These are phyloP conservation scores for Sphinx pinastri DNA, from an alignment of 2,888 invertebrate genomes.

Conservation along the genomic window DNA sequence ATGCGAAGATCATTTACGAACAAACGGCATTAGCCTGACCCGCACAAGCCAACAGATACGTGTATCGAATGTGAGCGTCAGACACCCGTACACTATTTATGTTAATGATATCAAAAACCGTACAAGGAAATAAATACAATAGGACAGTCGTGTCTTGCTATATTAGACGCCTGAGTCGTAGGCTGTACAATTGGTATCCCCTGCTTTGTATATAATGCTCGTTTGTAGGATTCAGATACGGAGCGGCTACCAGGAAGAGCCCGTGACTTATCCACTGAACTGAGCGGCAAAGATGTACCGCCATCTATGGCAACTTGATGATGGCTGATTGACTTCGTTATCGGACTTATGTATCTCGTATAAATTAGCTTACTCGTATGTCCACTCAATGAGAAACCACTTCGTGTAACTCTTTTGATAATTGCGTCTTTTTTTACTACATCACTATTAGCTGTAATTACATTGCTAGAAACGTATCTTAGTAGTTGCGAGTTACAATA, in stretches of 20 bases:
- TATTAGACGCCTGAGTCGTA: conserved; percentile 74
- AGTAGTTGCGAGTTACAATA: conserved; percentile 41
- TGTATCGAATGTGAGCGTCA: conserved; percentile 73
- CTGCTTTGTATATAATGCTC: conserved; percentile 80
- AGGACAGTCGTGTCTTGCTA: conserved; percentile 78
- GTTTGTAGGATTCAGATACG: conserved; percentile 76
- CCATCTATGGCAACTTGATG: conserved; percentile 66
- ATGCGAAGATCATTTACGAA: conserved; percentile 52
- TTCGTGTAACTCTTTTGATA: conserved; percentile 7
- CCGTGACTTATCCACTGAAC: conserved; percentile 71
- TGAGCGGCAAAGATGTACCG: conserved; percentile 66
- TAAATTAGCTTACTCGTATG: conserved; percentile 54
- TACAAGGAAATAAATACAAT: conserved; percentile 81
- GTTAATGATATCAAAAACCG: conserved; percentile 80
- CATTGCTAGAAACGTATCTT: conserved; percentile 41
- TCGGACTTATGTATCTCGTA: conserved; percentile 50
- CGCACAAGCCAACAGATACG: conserved; percentile 61
- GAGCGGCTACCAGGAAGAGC: conserved; percentile 71
- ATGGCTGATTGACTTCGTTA: conserved; percentile 70
- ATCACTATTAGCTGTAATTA: not conserved
- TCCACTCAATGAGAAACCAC: conserved; percentile 46
- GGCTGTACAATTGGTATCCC: conserved; percentile 72
- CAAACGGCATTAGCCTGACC: conserved; percentile 52
- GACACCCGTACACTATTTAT: conserved; percentile 71
- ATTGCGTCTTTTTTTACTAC: not conserved